Conservation (phyloP, 2,113 vertebrate genomes). For the Machaerirhynchus nigripectus region DNA sequence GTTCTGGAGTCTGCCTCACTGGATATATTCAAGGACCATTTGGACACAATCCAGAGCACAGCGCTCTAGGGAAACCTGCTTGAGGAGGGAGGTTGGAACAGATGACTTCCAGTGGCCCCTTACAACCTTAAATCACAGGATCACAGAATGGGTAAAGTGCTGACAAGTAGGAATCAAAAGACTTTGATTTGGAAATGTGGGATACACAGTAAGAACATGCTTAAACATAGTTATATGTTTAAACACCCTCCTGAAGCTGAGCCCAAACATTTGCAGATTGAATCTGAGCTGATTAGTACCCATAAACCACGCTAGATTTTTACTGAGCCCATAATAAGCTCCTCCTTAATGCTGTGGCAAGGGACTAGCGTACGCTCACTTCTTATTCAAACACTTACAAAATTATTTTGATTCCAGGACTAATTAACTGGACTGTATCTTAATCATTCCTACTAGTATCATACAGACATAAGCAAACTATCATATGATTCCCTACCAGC, state of each 20-base stretch:
- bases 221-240: not conserved
- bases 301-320: not conserved
- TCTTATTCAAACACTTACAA: constrained; percentile 7
- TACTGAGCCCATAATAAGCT: not conserved
- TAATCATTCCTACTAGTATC: constrained; percentile 34
- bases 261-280: not conserved
- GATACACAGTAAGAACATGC: not conserved
- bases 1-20: not conserved
- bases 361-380: not conserved
- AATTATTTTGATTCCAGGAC: constrained; percentile 36
- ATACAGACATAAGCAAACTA: constrained; percentile 17
- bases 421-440: constrained; percentile 42
- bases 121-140: not conserved
- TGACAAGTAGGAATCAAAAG: not conserved
- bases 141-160: not conserved
- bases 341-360: not conserved
- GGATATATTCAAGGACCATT: not conserved
- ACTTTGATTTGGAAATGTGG: not conserved
- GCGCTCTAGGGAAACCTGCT: not conserved
- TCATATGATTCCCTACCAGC: constrained; percentile 21
- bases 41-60: not conserved
- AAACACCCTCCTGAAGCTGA: not conserved
- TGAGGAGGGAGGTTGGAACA: not conserved
- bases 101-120: not conserved
- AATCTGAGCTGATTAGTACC: not conserved